Evolutionary conservation across 2,797 vertebrate genomes (phyloP), one percentile per base, ranked within the genome.

Genomic region (Sternotherus odoratus): DNA sequence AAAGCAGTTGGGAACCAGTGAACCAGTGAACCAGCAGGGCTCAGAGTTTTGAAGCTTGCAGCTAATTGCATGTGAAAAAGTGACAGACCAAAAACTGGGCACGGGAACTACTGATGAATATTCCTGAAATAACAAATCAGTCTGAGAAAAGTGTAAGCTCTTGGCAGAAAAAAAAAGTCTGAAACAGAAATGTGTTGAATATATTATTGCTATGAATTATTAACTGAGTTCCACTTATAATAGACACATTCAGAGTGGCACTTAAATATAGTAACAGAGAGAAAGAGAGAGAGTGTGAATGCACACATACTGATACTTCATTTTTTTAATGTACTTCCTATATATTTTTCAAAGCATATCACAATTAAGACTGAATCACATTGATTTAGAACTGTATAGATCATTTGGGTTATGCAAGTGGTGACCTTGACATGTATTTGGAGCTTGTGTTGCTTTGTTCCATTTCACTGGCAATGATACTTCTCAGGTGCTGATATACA

Each of bases 401-500:
- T 56, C 83, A 85, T 39, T 92, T 63, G 49, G 23, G 24, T 82
- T 95, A 74, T 74, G 46, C 48, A 91, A 92, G 63, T 43, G 48
- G 77, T 85, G 86, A 95, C 93, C 72, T 88, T 82, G 94, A 39
- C 50, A 30, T 24, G 53, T 50, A 85, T 84, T 79, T 87, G 53
- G 60, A 96, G 82, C 7, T 54, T 63, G 17, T 88, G 81, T 75
- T 91, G 83, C 30, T 94, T 75, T 91, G 85, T 28, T 94, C 95
- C 50, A 78, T 77, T 82, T 94, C 91, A 88, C 3, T 50, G 66
- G 69, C 81, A 95, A 56, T 75, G 33, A 82, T 46, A 24, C 6
- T 97, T 85, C 93, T 96, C 93, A 96, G 79, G 56, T 56, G 81
- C 82, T 63, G 69, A 56, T 63, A 66, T 30, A 84, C 83, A 90